Percentiles rank a stretch among this genome's conserved stretches.
phyloP scores from a whole-genome alignment of 2,113 vertebrate species.

The Acrocephalus kingi region DNA sequence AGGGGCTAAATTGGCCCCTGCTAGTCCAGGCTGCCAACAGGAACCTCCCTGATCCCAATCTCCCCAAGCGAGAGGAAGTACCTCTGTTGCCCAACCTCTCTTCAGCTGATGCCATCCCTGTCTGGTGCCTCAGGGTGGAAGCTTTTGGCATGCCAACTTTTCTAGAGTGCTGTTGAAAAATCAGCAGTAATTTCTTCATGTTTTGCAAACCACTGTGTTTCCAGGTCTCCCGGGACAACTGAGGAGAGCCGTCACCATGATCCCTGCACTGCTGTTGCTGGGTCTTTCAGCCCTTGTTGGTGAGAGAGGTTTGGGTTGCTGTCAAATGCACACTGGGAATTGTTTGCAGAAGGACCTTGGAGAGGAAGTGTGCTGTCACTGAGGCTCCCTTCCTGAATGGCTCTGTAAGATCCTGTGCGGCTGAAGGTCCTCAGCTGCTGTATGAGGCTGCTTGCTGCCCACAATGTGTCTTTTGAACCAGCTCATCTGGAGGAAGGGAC shows the following conservation, averaged over 20 bases:
- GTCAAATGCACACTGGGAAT: not conserved
- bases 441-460: not conserved
- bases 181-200: not conserved
- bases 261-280: conserved; percentile 43
- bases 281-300: conserved; percentile 52
- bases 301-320: conserved; percentile 19
- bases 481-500: rapidly evolving
- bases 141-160: not conserved
- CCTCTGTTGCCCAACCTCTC: not conserved
- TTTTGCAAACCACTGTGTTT: conserved; percentile 66
- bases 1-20: not conserved
- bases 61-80: not conserved
- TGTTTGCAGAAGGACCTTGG: not conserved
- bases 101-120: not conserved
- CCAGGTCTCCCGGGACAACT: conserved; percentile 70
- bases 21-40: not conserved
- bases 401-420: not conserved
- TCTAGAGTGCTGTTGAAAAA: not conserved
- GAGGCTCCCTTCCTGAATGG: not conserved
- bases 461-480: not conserved
- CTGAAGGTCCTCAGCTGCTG: not conserved
- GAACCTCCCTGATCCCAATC: not conserved
- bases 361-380: not conserved
- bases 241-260: conserved; percentile 29
- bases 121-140: not conserved